Evolutionary conservation across 2,113 vertebrate genomes (phyloP).

Genomic region (Mus spicilegus): DNA sequence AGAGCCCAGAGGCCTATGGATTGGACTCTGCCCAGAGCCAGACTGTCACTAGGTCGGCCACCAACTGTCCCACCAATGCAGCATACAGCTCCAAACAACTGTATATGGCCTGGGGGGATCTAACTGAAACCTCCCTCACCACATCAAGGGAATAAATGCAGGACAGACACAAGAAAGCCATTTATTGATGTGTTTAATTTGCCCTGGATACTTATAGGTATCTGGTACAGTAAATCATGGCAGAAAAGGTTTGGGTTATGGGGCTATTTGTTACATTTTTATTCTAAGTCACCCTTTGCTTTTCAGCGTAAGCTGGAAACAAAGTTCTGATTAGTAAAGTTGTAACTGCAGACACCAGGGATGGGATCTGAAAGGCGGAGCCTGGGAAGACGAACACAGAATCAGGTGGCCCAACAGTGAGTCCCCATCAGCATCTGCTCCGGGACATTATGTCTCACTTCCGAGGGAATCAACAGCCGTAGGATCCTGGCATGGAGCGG

Average conservation of each 20-base stretch:
- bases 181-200: conserved; percentile 28
- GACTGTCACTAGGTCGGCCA: neutral
- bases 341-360: neutral
- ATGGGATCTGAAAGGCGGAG: neutral
- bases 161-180: neutral
- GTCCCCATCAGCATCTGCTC: fast-evolving
- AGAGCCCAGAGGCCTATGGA: neutral
- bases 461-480: neutral
- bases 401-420: neutral
- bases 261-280: neutral
- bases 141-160: neutral
- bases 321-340: neutral
- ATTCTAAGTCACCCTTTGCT: neutral
- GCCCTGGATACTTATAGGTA: neutral
- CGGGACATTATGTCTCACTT: fast-evolving
- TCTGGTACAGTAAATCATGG: neutral
- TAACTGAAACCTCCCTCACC: neutral
- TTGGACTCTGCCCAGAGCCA: neutral
- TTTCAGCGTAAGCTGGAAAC: neutral
- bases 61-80: neutral
- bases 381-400: neutral
- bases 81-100: neutral
- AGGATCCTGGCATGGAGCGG: fast-evolving
- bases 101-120: neutral
- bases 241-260: neutral